Evolutionary conservation across 2,113 vertebrate genomes (phyloP).

Genomic region (Pituophis catenifer): DNA sequence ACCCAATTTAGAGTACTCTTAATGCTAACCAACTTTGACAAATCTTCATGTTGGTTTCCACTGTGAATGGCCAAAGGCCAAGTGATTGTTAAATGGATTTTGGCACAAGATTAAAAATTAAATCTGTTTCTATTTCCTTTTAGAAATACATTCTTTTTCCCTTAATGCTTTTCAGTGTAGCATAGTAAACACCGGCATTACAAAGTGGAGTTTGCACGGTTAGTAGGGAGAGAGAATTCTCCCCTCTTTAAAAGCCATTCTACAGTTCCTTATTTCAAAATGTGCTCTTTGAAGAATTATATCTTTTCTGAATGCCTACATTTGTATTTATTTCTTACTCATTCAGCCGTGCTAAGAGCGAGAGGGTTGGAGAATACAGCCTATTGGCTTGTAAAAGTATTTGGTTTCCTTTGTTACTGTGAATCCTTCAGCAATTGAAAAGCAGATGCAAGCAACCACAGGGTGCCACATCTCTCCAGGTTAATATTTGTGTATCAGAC

Average conservation of each 20-base stretch:
- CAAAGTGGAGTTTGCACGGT: slow-evolving; percentile 14
- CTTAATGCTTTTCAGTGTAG: slow-evolving; percentile 21
- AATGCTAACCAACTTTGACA: slow-evolving; percentile 45
- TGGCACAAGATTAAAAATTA: slow-evolving; percentile 50
- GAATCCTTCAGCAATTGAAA: slow-evolving; percentile 49
- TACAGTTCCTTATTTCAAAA: slow-evolving; percentile 30
- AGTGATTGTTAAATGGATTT: slow-evolving; percentile 49
- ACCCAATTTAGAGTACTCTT: slow-evolving; percentile 20
- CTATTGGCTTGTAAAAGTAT: slow-evolving; percentile 28
- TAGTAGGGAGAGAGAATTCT: not conserved
- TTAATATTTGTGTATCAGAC: slow-evolving; percentile 60
- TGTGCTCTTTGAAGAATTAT: slow-evolving; percentile 7
- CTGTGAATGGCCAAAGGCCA: slow-evolving; percentile 45
- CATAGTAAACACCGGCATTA: slow-evolving; percentile 16
- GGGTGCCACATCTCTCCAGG: slow-evolving; percentile 53
- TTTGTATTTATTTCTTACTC: not conserved
- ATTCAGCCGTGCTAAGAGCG: slow-evolving; percentile 32
- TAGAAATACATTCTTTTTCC: slow-evolving; percentile 22
- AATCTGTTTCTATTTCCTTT: slow-evolving; percentile 49
- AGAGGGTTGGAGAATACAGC: slow-evolving; percentile 25
- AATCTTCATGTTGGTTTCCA: slow-evolving; percentile 37
- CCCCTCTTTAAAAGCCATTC: slow-evolving; percentile 12
- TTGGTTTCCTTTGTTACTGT: slow-evolving; percentile 39
- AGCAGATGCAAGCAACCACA: slow-evolving; percentile 49
- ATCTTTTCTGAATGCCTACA: slow-evolving; percentile 20